Evolutionary conservation across 1,140 invertebrate genomes (phyloP), one percentile per base, ranked within the genome.

Genomic region (Hyles vespertilio): DNA sequence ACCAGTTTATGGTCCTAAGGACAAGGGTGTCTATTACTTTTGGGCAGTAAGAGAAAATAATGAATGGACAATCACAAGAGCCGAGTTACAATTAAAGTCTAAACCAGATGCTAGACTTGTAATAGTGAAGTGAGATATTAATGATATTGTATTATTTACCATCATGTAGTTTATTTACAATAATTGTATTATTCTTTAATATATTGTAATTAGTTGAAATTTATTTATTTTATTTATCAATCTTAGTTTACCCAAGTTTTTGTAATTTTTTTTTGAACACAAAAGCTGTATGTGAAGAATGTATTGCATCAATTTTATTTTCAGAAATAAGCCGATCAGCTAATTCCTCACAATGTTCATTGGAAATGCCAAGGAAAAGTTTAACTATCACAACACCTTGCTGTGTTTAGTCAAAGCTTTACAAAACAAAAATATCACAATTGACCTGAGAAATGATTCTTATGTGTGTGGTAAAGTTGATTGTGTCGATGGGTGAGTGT

Each of bases 371-470:
- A 85, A 69, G 67, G 92, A 93, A 79, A 90, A 86, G 68, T 90
- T 88, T 66, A 79, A 67, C 40, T 90, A 90, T 57, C 88, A 90
- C 51, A 93, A 92, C 65, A 91, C 82, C 53, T 77, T 93, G 52
- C 71, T 91, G 40, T 91, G 93, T 69, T 83, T 94, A 63, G 78
- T 93, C 51, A 92, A 92, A 87, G 91, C 92, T 49, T 81, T 94
- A 6, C 87, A 92, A 82, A 91, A 91, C n/a, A 81, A 91, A 73
- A 89, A 83, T 68, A 91, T 92, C 4, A 93, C 91, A n/a, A 83
- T 94, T 11, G 93, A 94, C 79, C 78, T 94, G 34, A 82, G 92
- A 59, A 93, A 93, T 79, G 93, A 94, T 72, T 84, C 91, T 5
- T 90, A 84, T 66, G 79, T 94, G 55, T 91, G 87, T 68, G 94